phyloP scores from a whole-genome alignment of 2,797 vertebrate genomes.

The Helicolenus hilgendorfi region DNA sequence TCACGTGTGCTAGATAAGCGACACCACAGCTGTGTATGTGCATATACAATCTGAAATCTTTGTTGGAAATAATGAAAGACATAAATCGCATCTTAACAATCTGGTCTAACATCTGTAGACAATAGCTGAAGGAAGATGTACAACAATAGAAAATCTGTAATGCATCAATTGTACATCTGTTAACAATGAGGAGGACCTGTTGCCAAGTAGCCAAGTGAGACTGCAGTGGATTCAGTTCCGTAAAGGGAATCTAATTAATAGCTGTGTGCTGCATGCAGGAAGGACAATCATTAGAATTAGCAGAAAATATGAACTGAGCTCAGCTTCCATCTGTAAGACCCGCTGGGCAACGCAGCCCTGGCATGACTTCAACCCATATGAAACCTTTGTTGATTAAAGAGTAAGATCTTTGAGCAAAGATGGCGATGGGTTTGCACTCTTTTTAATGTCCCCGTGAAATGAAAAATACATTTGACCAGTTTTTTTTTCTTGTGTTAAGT shows the following conservation, averaged over 20 bases:
- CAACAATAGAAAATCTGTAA: constrained; percentile 27
- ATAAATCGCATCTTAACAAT: constrained; percentile 31
- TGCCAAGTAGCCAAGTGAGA: constrained; percentile 16
- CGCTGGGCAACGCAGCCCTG: not conserved
- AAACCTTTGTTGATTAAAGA: not conserved
- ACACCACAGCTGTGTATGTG: not conserved
- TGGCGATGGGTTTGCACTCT: not conserved
- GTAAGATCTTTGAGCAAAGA: not conserved
- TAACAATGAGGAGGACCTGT: constrained; percentile 22
- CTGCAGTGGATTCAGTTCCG: not conserved
- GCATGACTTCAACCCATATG: not conserved
- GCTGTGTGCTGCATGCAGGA: not conserved
- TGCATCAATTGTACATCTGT: constrained; percentile 54
- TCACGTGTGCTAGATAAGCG: not conserved
- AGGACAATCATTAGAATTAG: not conserved
- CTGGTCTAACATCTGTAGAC: constrained; percentile 48
- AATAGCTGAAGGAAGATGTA: constrained; percentile 4
- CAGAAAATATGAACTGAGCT: not conserved
- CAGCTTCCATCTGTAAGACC: constrained; percentile 6
- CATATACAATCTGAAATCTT: not conserved
- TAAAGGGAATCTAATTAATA: constrained; percentile 34
- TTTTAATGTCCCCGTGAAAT: not conserved
- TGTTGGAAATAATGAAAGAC: constrained; percentile 3
- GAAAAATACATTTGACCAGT: no score
- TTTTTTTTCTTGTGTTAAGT: no score